These are phyloP conservation scores for Apostichopus leukothele DNA, from an alignment of 53 echinoderm and acorn worm species.

Conservation along the genomic window DNA sequence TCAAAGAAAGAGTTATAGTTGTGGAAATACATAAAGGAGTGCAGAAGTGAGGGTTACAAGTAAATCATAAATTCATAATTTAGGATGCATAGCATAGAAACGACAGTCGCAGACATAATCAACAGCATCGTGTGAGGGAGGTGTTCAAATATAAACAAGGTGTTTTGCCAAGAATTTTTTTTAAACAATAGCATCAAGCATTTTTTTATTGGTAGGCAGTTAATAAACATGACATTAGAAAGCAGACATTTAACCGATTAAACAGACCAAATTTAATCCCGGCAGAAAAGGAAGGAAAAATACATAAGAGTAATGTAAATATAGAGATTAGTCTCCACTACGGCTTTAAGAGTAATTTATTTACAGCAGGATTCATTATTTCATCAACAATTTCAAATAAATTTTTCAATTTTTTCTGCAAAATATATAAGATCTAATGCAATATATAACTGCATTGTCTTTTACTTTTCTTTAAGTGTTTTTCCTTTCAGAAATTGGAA, in stretches of 20 bases:
- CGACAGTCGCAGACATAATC: neutral
- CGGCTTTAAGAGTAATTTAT: too few relatives aligned
- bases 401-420: too few relatives aligned
- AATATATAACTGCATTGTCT: too few relatives aligned
- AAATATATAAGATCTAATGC: too few relatives aligned
- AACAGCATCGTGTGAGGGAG: neutral
- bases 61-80: neutral
- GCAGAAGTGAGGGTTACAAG: neutral
- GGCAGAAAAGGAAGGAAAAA: constrained; percentile 29
- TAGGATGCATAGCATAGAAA: neutral
- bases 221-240: neutral
- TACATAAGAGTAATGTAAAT: constrained; percentile 6
- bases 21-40: neutral
- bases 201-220: neutral
- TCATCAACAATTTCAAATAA: too few relatives aligned
- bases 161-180: neutral
- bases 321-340: too few relatives aligned
- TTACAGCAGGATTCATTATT: too few relatives aligned
- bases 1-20: neutral
- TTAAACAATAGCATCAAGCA: neutral
- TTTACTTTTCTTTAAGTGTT: too few relatives aligned
- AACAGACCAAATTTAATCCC: constrained; percentile 35
- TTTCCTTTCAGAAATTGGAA: too few relatives aligned
- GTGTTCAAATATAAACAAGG: neutral
- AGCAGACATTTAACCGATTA: neutral